Evolutionary conservation across 2,797 vertebrate genomes (phyloP).

Genomic region (Darevskia nairensis): DNA sequence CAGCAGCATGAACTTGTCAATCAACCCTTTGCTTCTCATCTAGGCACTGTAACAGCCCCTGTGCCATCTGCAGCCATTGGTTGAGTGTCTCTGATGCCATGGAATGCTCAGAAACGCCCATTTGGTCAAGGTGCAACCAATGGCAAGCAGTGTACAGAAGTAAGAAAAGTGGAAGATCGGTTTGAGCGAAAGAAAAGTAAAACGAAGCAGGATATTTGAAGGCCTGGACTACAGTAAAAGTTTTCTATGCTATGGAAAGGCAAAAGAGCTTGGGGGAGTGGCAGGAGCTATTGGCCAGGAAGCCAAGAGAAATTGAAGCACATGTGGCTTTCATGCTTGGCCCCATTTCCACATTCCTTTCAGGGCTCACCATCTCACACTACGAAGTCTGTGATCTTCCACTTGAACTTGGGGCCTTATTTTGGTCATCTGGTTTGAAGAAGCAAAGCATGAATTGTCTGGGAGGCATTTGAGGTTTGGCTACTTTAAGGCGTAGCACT

Average conservation of each 20-base stretch:
- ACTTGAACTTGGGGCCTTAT: no score
- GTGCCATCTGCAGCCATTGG: not conserved
- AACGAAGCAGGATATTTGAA: not conserved
- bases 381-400: not conserved
- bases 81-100: not conserved
- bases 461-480: not conserved
- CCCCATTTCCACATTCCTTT: no score
- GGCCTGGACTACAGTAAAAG: not conserved
- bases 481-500: not conserved
- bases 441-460: not conserved
- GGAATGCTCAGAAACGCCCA: not conserved
- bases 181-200: no score
- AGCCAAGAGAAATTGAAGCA: not conserved
- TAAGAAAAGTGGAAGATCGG: not conserved
- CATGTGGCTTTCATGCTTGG: not conserved
- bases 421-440: not conserved
- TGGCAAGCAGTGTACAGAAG: not conserved
- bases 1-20: no score
- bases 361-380: not conserved
- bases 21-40: not conserved
- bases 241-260: not conserved
- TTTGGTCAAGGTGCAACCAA: not conserved
- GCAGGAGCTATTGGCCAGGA: not conserved
- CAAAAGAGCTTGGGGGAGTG: no score
- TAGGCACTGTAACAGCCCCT: no score